Conservation (phyloP, 2,113 vertebrate genomes). For the Myxocyprinus asiaticus region DNA sequence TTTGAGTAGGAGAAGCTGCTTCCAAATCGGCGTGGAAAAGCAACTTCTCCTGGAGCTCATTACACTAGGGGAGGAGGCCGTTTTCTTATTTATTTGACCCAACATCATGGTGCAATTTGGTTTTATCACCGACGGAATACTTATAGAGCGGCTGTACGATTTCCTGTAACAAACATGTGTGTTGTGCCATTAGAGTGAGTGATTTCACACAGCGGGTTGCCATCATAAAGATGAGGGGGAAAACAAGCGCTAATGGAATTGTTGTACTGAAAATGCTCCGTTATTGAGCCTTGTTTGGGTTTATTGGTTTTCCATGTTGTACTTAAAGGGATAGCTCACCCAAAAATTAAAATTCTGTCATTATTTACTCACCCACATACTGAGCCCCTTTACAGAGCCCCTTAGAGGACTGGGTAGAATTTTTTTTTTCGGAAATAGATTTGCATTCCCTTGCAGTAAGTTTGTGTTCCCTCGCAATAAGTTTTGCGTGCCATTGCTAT, state of each 20-base stretch:
- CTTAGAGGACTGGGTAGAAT: too few relatives aligned
- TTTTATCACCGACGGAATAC: conserved; percentile 77
- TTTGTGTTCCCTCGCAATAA: too few relatives aligned
- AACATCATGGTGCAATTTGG: conserved; percentile 81
- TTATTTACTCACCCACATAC: neutral
- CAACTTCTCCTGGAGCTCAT: conserved; percentile 47
- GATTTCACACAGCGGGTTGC: conserved; percentile 77
- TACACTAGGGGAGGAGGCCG: conserved; percentile 29
- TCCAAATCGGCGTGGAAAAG: conserved; percentile 40
- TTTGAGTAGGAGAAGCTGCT: conserved; percentile 4
- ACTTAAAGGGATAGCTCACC: neutral
- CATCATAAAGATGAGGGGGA: conserved; percentile 42
- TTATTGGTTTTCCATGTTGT: conserved; percentile 30
- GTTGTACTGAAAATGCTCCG: conserved; percentile 31
- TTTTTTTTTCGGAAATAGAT: too few relatives aligned
- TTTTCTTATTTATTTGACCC: conserved; percentile 61
- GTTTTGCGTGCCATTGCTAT: too few relatives aligned
- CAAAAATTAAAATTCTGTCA: neutral
- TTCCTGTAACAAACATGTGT: conserved; percentile 80
- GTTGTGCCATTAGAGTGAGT: conserved; percentile 75
- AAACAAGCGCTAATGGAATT: conserved; percentile 50
- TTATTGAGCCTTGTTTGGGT: conserved; percentile 46
- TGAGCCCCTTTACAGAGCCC: too few relatives aligned
- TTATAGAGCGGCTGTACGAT: conserved; percentile 75
- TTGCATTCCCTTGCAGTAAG: too few relatives aligned